Conservation (phyloP, 2,113 vertebrate species). For the Poeciliopsis occidentalis region DNA sequence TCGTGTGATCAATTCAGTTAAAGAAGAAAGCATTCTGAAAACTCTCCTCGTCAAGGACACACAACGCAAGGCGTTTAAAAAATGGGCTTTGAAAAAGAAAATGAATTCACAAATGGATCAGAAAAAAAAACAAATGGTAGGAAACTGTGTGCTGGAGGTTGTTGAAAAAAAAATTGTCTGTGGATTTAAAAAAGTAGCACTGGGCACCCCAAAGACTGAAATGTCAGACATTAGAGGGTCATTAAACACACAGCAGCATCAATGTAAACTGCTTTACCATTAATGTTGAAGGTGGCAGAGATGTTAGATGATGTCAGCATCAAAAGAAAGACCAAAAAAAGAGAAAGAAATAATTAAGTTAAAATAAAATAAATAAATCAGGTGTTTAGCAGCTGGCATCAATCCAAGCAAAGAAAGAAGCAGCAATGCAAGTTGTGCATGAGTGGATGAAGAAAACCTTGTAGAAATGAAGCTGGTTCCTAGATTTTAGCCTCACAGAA, state of each 20-base stretch:
- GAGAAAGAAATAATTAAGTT: conserved; percentile 5
- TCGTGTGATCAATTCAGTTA: background rate
- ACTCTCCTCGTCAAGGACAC: conserved; percentile 21
- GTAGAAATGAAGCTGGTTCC: conserved; percentile 12
- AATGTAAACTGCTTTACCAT: background rate
- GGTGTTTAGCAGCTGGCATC: background rate
- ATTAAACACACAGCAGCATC: conserved; percentile 7
- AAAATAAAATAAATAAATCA: background rate
- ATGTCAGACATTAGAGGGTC: background rate
- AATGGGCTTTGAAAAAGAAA: background rate
- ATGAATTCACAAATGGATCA: too few species aligned
- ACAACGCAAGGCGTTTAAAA: conserved; percentile 8
- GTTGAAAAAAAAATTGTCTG: background rate
- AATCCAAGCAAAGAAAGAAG: conserved; percentile 5
- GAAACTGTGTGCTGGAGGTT: background rate
- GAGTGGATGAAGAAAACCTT: background rate
- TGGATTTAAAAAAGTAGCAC: background rate
- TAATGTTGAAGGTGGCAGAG: background rate
- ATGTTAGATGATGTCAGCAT: background rate
- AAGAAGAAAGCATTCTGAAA: background rate
- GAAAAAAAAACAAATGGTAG: background rate
- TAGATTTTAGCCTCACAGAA: conserved; percentile 28
- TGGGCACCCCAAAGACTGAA: conserved; percentile 1
- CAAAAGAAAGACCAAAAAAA: conserved; percentile 14
- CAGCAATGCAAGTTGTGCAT: conserved; percentile 8